Evolutionary conservation across 2,113 vertebrate genomes (phyloP).

Genomic region (Tupaia tana): DNA sequence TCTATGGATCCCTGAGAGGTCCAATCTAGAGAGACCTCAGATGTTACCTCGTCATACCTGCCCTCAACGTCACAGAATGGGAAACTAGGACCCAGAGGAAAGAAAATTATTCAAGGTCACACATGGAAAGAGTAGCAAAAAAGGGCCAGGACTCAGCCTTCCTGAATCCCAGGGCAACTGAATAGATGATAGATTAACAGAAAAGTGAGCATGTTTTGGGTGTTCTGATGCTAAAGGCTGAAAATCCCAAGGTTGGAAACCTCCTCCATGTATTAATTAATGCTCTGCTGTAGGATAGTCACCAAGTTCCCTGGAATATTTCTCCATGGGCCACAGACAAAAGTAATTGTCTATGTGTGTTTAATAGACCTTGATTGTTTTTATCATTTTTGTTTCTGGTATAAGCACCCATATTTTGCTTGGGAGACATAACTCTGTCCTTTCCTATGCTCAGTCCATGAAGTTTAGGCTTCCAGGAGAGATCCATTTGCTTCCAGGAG

Average conservation of each 20-base stretch:
- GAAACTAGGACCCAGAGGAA: neutral
- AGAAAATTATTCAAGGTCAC: neutral
- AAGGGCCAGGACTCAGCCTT: neutral
- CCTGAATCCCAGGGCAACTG: neutral
- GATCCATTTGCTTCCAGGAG: neutral
- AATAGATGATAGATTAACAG: neutral
- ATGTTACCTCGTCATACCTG: too few relatives aligned
- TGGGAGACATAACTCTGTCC: neutral
- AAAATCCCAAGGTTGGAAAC: neutral
- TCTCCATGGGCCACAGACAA: neutral
- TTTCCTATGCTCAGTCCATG: neutral
- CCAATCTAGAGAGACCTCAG: neutral
- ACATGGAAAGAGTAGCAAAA: neutral
- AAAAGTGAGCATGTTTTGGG: neutral
- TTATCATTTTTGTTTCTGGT: neutral
- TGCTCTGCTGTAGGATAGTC: rapidly evolving
- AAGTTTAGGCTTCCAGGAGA: neutral
- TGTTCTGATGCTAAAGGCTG: neutral
- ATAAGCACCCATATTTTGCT: neutral
- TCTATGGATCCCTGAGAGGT: neutral
- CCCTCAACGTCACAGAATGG: neutral
- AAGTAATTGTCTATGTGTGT: neutral
- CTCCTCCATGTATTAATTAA: neutral
- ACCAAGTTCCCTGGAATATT: neutral
- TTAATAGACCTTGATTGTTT: neutral